Evolutionary conservation across 2,888 invertebrate species (phyloP), one percentile per base, ranked within the genome.

Genomic region (Meteorus colon): DNA sequence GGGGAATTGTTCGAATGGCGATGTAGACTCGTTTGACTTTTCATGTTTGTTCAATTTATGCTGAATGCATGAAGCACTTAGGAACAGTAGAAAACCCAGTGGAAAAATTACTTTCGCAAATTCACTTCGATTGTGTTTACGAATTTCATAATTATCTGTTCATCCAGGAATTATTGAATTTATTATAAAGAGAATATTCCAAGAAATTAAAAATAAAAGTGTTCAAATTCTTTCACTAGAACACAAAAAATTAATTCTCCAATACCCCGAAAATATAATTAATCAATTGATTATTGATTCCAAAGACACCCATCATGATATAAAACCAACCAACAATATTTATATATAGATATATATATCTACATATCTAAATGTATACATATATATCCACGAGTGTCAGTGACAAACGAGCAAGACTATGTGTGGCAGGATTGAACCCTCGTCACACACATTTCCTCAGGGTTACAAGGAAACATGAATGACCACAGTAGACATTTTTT

Each of bases 361-460:
- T 29, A 63, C 29, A 71, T 19, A 60, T 41, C 37, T 37, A 66
- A 12, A 14, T 37, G 34, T 55, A 59, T 37, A 19, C 16, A 34
- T n/a, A 27, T 8, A 19, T 12, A 55, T 29, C 16, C n/a, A 59
- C 73, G 81, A 80, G 79, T 84, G 86, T 84, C 84, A 84, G 84
- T 85, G 86, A 86, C 82, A 84, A 86, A 86, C 82, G 84, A 86
- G 82, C 82, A 79, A 62, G 27, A 82, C 77, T 80, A 77, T 80
- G 77, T 81, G 75, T 78, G 80, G 78, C 77, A 81, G 78, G 77
- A 78, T 45, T 79, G 76, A 74, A 84, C 83, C 83, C 82, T 83
- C 78, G 81, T 81, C 81, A 82, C 79, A 71, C 73, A 71, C 75
- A 59, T 59, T 41, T 45, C 16, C 19, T 41, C 65, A 31, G 31